Evolutionary conservation across 1,140 invertebrate genomes (phyloP).

Genomic region (Micrasema longulum): DNA sequence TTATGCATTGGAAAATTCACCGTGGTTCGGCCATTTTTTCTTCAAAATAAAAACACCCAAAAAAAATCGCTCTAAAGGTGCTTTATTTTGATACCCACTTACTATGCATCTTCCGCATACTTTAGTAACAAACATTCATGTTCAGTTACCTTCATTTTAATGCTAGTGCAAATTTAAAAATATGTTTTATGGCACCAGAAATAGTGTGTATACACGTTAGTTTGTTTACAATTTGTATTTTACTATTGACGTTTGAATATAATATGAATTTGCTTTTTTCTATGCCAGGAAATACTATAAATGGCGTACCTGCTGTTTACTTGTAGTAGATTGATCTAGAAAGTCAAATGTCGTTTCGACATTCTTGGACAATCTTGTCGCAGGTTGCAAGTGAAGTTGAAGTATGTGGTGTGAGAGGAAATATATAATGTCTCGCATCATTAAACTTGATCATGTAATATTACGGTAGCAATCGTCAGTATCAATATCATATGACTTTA

Average conservation of each 20-base stretch:
- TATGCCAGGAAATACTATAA: neutral
- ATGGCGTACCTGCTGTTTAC: neutral
- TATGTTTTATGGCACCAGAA: too few relatives aligned
- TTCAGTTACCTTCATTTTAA: neutral
- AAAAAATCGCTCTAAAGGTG: too few relatives aligned
- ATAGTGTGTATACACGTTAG: neutral
- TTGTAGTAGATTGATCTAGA: conserved; percentile 12
- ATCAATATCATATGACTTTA: too few relatives aligned
- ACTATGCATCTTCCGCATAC: neutral
- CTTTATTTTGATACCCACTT: too few relatives aligned
- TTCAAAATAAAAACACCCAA: too few relatives aligned
- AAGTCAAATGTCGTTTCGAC: conserved; percentile 31
- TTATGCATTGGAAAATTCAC: too few relatives aligned
- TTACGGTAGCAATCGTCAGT: neutral
- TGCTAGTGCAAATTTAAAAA: too few relatives aligned
- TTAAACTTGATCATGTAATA: conserved; percentile 22
- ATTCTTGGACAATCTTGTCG: neutral
- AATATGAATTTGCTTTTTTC: neutral
- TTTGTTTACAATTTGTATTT: neutral
- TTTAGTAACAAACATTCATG: neutral
- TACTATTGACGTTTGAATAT: neutral
- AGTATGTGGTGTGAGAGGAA: conserved; percentile 1
- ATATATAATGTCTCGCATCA: conserved; percentile 20
- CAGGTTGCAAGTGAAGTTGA: neutral
- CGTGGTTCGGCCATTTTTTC: too few relatives aligned